Percentiles rank a stretch among this genome's conserved stretches.
These are phyloP conservation scores for Drosophila orosa DNA, from an alignment of 1,140 invertebrate species.

Conservation along the genomic window DNA sequence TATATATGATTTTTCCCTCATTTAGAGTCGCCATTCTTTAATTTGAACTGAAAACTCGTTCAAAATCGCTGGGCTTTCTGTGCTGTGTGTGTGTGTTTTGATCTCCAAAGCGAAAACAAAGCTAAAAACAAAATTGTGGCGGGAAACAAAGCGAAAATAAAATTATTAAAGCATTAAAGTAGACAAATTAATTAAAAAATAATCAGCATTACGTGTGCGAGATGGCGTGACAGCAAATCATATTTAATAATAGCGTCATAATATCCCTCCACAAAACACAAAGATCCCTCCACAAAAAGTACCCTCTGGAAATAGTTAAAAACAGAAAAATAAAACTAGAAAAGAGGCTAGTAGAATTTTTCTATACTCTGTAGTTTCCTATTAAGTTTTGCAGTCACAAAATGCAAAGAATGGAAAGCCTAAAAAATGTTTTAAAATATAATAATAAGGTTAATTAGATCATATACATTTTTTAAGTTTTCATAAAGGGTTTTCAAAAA, in stretches of 20 bases:
- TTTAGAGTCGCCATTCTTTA: neutral
- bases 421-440: too few species aligned
- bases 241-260: conserved; percentile 76
- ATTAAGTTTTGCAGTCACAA: neutral
- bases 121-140: conserved; percentile 49
- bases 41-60: neutral
- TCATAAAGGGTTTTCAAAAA: neutral
- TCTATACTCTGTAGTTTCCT: neutral
- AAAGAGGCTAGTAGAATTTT: neutral
- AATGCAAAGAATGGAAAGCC: too few species aligned
- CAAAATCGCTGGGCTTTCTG: conserved; percentile 25
- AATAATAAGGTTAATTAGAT: too few species aligned
- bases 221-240: conserved; percentile 77
- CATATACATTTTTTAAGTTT: neutral
- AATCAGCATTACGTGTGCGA: conserved; percentile 77
- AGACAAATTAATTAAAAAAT: conserved; percentile 79
- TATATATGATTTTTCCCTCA: neutral
- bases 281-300: conserved; percentile 13
- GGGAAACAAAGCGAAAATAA: conserved; percentile 47
- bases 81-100: conserved; percentile 7
- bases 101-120: conserved; percentile 47
- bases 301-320: neutral
- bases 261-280: conserved; percentile 42
- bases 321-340: neutral
- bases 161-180: conserved; percentile 79